Conservation (phyloP, 2,888 invertebrate species). For the Sarcophaga caerulescens region DNA sequence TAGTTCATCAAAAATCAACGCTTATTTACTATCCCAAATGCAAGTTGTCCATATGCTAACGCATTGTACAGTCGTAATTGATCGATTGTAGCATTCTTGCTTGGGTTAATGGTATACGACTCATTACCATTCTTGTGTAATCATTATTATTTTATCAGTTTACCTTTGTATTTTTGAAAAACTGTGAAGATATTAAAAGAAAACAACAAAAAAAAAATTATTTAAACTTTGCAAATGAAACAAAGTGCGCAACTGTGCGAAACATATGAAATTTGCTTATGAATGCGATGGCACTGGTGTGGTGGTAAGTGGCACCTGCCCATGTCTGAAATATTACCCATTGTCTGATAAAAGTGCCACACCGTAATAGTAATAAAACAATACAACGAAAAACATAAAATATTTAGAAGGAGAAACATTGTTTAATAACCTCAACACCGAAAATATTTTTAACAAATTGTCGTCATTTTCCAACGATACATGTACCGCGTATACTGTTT, state of each 20-base stretch:
- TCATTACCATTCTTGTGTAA: conserved; percentile 65
- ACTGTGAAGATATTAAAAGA: conserved; percentile 55
- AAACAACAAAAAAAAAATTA: neutral
- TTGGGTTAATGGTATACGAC: conserved; percentile 46
- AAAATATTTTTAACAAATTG: conserved; percentile 52
- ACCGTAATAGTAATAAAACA: conserved; percentile 45
- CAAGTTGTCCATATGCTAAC: no score
- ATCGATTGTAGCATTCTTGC: neutral
- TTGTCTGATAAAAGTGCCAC: conserved; percentile 57
- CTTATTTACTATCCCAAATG: no score
- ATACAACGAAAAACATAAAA: conserved; percentile 6
- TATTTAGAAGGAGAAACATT: conserved; percentile 42
- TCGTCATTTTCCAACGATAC: conserved; percentile 58
- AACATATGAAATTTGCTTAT: conserved; percentile 47
- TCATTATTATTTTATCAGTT: conserved; percentile 61
- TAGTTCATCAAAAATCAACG: no score
- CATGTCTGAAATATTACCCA: conserved; percentile 63
- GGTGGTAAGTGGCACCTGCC: conserved; percentile 63
- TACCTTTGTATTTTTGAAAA: conserved; percentile 17
- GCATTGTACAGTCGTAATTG: no score
- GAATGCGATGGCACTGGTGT: conserved; percentile 51
- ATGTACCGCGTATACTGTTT: conserved; percentile 3
- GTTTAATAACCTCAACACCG: conserved; percentile 59
- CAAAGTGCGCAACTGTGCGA: conserved; percentile 63
- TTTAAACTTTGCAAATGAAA: conserved; percentile 40